Evolutionary conservation across 2,888 invertebrate species (phyloP).

Genomic region (Eurytoma californica): DNA sequence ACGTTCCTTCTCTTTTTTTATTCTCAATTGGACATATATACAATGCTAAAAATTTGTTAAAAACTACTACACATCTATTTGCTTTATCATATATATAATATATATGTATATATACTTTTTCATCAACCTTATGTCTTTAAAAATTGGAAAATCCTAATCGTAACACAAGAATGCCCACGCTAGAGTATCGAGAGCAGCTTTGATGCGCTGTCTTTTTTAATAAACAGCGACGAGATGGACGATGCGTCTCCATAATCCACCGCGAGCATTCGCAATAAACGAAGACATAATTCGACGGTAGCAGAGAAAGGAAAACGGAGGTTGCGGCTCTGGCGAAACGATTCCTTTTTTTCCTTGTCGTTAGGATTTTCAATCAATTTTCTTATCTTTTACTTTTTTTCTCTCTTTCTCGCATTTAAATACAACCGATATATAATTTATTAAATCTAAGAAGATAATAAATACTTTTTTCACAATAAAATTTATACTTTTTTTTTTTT

Average conservation of each 20-base stretch:
- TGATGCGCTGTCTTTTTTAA: conserved; percentile 1
- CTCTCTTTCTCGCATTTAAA: conserved; percentile 32
- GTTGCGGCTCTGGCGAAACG: conserved; percentile 23
- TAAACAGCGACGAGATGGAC: conserved; percentile 15
- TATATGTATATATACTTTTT: conserved; percentile 60
- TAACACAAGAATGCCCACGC: conserved; percentile 63
- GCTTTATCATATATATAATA: conserved; percentile 58
- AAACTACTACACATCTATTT: conserved; percentile 72
- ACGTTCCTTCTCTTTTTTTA: conserved; percentile 54
- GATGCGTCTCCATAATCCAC: conserved; percentile 49
- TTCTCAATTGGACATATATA: conserved; percentile 72
- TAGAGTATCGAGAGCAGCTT: conserved; percentile 44
- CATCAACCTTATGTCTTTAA: conserved; percentile 65
- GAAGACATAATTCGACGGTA: conserved; percentile 60
- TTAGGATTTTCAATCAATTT: conserved; percentile 38
- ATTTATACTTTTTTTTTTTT: conserved; percentile 43
- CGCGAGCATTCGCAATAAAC: conserved; percentile 60
- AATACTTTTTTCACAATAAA: conserved; percentile 55
- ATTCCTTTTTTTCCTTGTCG: conserved; percentile 25
- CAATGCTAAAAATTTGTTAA: conserved; percentile 70
- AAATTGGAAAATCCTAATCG: conserved; percentile 70
- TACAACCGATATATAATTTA: conserved; percentile 49
- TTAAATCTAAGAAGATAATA: conserved; percentile 51
- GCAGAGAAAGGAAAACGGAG: conserved; percentile 57
- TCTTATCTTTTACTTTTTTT: conserved; percentile 23